Conservation (phyloP, 1,140 invertebrate species). For the Drosophila tsacasi region DNA sequence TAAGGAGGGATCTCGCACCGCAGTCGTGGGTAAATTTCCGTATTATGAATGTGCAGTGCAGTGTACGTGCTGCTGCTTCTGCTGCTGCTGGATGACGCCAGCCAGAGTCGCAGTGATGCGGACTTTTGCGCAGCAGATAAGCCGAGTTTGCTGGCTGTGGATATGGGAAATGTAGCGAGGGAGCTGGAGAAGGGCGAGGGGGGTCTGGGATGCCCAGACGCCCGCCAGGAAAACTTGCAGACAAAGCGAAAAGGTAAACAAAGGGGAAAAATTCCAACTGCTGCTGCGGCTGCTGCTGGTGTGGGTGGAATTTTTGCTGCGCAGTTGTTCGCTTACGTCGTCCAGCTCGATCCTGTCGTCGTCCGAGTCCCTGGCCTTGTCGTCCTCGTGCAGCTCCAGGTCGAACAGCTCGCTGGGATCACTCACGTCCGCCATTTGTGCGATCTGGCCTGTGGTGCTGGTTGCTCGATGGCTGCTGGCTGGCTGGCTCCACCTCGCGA, state of each 20-base stretch:
- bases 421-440: slow-evolving; percentile 89
- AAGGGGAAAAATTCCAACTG: slow-evolving; percentile 42
- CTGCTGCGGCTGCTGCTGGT: not conserved
- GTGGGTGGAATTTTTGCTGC: slow-evolving; percentile 48
- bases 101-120: slow-evolving; percentile 34
- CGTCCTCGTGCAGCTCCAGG: slow-evolving; percentile 92
- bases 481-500: slow-evolving; percentile 12
- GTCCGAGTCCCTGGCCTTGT: slow-evolving; percentile 91
- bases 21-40: slow-evolving; percentile 29
- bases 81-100: slow-evolving; percentile 23
- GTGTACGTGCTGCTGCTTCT: slow-evolving; percentile 51
- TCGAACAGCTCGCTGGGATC: slow-evolving; percentile 90
- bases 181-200: not conserved
- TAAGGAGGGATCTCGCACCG: slow-evolving; percentile 30
- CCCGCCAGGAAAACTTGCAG: slow-evolving; percentile 37
- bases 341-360: slow-evolving; percentile 94
- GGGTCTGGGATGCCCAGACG: slow-evolving; percentile 33
- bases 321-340: slow-evolving; percentile 88
- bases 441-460: slow-evolving; percentile 37
- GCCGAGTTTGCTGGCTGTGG: slow-evolving; percentile 46
- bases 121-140: slow-evolving; percentile 80
- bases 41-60: slow-evolving; percentile 38
- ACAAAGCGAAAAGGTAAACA: slow-evolving; percentile 66
- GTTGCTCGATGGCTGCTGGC: slow-evolving; percentile 20
- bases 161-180: not conserved